Percentiles rank a stretch among this genome's conserved stretches.
phyloP scores from a whole-genome alignment of 2,888 invertebrate species.

The Coleophora deauratella region DNA sequence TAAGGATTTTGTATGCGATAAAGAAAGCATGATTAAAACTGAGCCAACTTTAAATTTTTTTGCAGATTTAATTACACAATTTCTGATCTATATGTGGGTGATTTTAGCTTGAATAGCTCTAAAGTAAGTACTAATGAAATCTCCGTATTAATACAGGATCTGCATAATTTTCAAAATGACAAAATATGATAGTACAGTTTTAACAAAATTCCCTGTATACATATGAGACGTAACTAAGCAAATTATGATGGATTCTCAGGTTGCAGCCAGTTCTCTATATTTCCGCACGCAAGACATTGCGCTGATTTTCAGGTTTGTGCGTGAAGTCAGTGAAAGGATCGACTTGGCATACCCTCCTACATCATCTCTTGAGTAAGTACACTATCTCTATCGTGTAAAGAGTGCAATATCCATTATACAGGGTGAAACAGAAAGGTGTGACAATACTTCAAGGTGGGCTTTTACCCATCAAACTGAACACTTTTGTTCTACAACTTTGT shows the following conservation, averaged over 20 bases:
- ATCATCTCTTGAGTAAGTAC: slow-evolving; percentile 41
- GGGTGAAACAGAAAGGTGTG: too few relatives aligned
- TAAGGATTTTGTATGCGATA: too few relatives aligned
- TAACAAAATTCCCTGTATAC: too few relatives aligned
- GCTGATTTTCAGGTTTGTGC: slow-evolving; percentile 27
- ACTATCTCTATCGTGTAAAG: neutral
- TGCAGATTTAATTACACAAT: slow-evolving; percentile 37
- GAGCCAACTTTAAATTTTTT: slow-evolving; percentile 9
- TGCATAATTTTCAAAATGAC: too few relatives aligned
- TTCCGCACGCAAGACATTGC: slow-evolving; percentile 43
- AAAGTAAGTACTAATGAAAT: slow-evolving; percentile 23
- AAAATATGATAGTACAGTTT: too few relatives aligned
- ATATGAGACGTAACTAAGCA: too few relatives aligned
- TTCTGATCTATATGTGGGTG: slow-evolving; percentile 40
- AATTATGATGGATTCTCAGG: slow-evolving; percentile 21
- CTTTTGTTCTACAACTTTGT: too few relatives aligned
- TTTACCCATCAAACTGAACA: too few relatives aligned
- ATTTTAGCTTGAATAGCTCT: slow-evolving; percentile 29
- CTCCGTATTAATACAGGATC: too few relatives aligned
- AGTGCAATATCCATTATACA: too few relatives aligned
- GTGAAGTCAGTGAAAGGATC: slow-evolving; percentile 18
- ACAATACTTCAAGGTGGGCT: too few relatives aligned
- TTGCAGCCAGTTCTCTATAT: slow-evolving; percentile 31
- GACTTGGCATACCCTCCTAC: slow-evolving; percentile 28
- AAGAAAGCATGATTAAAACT: too few relatives aligned